phyloP scores from a whole-genome alignment of 2,888 invertebrate species.

The Acrobasis consociella region DNA sequence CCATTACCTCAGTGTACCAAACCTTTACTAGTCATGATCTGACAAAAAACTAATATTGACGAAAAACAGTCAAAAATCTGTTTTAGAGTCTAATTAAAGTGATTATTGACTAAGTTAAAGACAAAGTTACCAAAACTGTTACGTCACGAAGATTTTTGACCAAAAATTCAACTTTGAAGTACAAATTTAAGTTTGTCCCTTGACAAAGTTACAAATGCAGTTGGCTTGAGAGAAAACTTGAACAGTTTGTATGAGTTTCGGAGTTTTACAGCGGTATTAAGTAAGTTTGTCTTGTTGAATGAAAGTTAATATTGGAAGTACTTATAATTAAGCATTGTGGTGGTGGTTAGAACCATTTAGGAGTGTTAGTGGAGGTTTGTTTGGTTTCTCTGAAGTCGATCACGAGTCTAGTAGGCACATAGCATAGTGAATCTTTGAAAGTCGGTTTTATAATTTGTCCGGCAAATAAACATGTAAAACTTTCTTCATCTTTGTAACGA shows the following conservation, averaged over 20 bases:
- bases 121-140: not conserved
- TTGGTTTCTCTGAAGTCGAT: slow-evolving; percentile 14
- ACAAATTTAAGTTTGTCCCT: not conserved
- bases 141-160: not conserved
- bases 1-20: not conserved
- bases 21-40: slow-evolving; percentile 10
- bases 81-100: slow-evolving; percentile 9
- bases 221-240: not conserved
- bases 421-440: too few relatives aligned
- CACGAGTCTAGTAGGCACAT: not conserved
- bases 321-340: slow-evolving; percentile 11
- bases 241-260: not conserved
- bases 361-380: not conserved
- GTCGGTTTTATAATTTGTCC: too few relatives aligned
- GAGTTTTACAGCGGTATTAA: not conserved
- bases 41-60: slow-evolving; percentile 9
- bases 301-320: slow-evolving; percentile 5
- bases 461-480: too few relatives aligned
- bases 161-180: not conserved
- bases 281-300: slow-evolving; percentile 6
- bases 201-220: not conserved
- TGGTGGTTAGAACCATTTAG: not conserved
- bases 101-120: not conserved
- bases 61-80: slow-evolving; percentile 1
- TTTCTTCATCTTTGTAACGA: too few relatives aligned